Conservation (phyloP, 2,113 vertebrate genomes). For the Megaceryle maxima region DNA sequence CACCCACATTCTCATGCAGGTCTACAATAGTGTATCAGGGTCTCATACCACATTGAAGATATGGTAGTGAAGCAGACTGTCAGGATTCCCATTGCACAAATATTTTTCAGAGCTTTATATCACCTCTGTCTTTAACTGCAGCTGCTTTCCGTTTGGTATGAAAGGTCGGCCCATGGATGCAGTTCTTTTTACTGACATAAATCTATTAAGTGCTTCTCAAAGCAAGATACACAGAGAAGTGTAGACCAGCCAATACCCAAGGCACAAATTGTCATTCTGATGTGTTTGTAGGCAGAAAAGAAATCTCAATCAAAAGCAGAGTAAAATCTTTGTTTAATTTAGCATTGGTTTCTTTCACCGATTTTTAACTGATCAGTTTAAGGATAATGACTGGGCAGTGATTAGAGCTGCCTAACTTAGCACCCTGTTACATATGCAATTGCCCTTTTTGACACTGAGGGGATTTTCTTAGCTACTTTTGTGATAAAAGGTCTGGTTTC, state of each 20-base stretch:
- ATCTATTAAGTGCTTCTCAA: neutral
- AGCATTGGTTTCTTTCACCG: neutral
- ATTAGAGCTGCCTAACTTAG: neutral
- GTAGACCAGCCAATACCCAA: neutral
- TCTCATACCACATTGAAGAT: neutral
- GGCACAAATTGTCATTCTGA: neutral
- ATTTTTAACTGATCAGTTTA: neutral
- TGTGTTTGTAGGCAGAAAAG: neutral
- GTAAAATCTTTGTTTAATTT: neutral
- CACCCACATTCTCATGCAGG: neutral
- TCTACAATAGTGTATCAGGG: neutral
- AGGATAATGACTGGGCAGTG: neutral
- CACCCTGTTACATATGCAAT: neutral
- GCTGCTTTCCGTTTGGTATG: neutral
- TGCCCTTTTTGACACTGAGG: neutral
- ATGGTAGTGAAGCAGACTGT: neutral
- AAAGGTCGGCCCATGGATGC: neutral
- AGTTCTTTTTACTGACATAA: neutral
- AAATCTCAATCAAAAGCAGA: neutral
- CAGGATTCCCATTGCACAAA: neutral
- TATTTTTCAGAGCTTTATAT: neutral
- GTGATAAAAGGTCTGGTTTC: neutral
- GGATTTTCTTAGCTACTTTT: neutral
- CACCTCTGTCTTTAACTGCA: neutral
- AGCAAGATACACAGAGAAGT: neutral